These are phyloP conservation scores for Dorcus parallelipipedus DNA, from an alignment of 2,888 invertebrate genomes.

Conservation along the genomic window DNA sequence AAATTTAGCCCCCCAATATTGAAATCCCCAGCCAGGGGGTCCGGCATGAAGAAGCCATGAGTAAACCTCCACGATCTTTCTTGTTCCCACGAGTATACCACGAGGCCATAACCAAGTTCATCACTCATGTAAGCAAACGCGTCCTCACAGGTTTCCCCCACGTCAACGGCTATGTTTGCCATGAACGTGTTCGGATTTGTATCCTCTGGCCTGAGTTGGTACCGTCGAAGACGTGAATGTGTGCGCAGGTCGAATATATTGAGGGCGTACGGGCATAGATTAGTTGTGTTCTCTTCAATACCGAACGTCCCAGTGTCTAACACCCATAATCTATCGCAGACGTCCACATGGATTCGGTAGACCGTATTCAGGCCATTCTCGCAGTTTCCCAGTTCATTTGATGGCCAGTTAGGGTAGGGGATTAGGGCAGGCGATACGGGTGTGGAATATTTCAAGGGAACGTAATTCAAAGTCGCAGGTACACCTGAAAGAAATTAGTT, in stretches of 20 bases:
- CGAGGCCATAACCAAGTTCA: constrained; percentile 77
- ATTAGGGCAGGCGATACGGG: constrained; percentile 70
- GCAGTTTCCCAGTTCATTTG: constrained; percentile 74
- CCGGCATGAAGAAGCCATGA: constrained; percentile 78
- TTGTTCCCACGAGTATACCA: constrained; percentile 73
- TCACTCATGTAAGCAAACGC: constrained; percentile 78
- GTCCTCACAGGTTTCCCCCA: constrained; percentile 71
- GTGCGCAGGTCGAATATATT: constrained; percentile 75
- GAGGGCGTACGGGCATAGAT: constrained; percentile 75
- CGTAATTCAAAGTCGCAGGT: constrained; percentile 77
- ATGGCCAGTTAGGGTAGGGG: constrained; percentile 74
- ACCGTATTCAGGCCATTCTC: constrained; percentile 71
- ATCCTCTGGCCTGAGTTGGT: constrained; percentile 68
- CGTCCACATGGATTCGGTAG: constrained; percentile 75
- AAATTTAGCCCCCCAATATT: constrained; percentile 78
- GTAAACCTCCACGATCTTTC: constrained; percentile 77
- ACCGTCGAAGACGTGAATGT: constrained; percentile 63
- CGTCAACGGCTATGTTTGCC: constrained; percentile 81
- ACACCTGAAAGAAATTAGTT: constrained; percentile 57
- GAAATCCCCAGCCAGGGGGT: constrained; percentile 75
- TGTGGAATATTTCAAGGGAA: constrained; percentile 63
- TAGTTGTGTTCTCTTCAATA: constrained; percentile 70
- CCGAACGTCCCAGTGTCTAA: constrained; percentile 81
- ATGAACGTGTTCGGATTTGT: constrained; percentile 76
- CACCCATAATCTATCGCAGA: constrained; percentile 79